Conservation (phyloP, 2,113 vertebrate genomes). For the Rhinichthys klamathensis region DNA sequence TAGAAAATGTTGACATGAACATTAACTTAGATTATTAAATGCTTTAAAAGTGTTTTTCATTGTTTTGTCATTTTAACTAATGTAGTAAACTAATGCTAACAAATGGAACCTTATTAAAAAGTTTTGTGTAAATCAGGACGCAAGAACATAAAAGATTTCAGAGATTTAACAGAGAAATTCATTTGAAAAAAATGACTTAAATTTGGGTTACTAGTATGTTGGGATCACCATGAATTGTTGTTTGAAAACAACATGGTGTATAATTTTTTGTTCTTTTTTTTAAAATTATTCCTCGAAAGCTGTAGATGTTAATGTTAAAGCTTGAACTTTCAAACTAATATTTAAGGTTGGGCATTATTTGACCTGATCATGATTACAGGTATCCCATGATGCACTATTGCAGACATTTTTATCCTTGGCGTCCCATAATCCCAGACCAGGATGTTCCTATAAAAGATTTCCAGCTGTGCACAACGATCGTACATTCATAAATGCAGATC, state of each 20-base stretch:
- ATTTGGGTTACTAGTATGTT: background rate
- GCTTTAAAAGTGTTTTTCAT: too few relatives aligned
- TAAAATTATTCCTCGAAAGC: background rate
- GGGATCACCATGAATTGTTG: background rate
- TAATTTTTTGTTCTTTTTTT: background rate
- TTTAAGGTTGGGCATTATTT: background rate
- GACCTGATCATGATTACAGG: background rate
- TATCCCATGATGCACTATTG: background rate
- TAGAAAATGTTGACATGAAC: too few relatives aligned
- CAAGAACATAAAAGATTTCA: background rate
- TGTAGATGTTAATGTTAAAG: background rate
- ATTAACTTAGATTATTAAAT: too few relatives aligned
- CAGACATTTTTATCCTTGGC: background rate
- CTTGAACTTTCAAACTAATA: background rate
- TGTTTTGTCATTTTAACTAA: too few relatives aligned
- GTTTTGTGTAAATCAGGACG: background rate
- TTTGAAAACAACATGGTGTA: too few relatives aligned
- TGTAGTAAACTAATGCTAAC: too few relatives aligned
- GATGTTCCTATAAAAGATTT: slow-evolving; percentile 20
- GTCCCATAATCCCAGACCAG: slow-evolving; percentile 13
- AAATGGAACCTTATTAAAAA: too few relatives aligned
- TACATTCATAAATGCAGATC: slow-evolving; percentile 39
- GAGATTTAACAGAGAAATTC: background rate
- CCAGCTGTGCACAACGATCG: slow-evolving; percentile 28
- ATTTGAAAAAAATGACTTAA: background rate